These are phyloP conservation scores for Polyodon spathula DNA, from an alignment of 2,113 vertebrate genomes.

Conservation along the genomic window DNA sequence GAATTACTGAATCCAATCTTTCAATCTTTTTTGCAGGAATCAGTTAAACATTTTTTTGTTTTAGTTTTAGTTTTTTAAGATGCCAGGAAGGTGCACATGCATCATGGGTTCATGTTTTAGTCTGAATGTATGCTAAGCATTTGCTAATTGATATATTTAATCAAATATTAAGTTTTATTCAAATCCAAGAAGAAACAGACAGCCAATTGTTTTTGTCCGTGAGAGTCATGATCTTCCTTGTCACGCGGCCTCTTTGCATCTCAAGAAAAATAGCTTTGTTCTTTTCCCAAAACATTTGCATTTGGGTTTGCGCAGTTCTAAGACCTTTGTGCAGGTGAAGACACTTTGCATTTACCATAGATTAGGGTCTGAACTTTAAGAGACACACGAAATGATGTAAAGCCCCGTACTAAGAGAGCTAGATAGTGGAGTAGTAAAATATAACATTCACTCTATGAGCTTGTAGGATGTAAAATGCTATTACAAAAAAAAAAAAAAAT, in stretches of 20 bases:
- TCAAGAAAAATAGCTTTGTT: slow-evolving; percentile 74
- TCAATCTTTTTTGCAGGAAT: slow-evolving; percentile 18
- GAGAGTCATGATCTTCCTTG: slow-evolving; percentile 55
- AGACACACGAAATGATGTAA: slow-evolving; percentile 20
- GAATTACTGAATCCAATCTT: background rate
- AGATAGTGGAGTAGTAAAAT: too few relatives aligned
- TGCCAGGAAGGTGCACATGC: slow-evolving; percentile 44
- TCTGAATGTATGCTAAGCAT: slow-evolving; percentile 45
- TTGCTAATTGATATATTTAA: slow-evolving; percentile 74
- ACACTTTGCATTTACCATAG: slow-evolving; percentile 21
- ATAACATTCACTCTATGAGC: too few relatives aligned
- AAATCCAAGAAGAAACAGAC: slow-evolving; percentile 68
- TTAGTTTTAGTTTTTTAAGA: slow-evolving; percentile 8
- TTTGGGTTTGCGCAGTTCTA: slow-evolving; percentile 40
- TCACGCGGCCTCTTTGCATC: slow-evolving; percentile 73
- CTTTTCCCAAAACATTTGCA: slow-evolving; percentile 63
- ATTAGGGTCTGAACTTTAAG: slow-evolving; percentile 17
- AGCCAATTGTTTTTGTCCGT: slow-evolving; percentile 55
- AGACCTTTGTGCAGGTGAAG: slow-evolving; percentile 48
- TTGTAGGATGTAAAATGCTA: too few relatives aligned
- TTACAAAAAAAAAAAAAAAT: too few relatives aligned
- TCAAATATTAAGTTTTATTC: slow-evolving; percentile 83
- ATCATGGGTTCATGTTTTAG: slow-evolving; percentile 39
- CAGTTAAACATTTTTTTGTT: slow-evolving; percentile 21
- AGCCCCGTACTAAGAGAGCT: slow-evolving; percentile 2